Evolutionary conservation across 2,797 vertebrate species (phyloP), one percentile per base, ranked within the genome.

Genomic region (Crenuchus spilurus): DNA sequence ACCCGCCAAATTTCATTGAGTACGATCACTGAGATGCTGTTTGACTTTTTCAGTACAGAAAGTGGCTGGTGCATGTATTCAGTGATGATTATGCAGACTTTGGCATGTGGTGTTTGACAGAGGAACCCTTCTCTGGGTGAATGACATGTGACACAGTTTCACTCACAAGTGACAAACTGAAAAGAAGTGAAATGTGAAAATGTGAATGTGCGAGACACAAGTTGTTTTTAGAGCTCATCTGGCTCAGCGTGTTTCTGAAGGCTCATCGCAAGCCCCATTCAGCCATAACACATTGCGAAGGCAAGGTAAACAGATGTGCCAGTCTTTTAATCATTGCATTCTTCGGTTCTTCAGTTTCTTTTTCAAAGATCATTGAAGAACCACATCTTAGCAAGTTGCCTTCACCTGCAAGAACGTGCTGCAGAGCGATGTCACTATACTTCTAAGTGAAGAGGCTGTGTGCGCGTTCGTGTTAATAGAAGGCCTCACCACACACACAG

Each of bases 401-500:
- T 60, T 72, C 49, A 2, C 63, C 65, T 62, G 37, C 33, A 10
- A 9, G 48, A 28, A 11, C 6, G n/a, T 26, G 35, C 41, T 79
- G 68, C 54, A 75, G 8, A 48, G 24, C 26, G 51, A 37, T 28
- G 61, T 37, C 37, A 20, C n/a, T n/a, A n/a, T n/a, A n/a, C 41
- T 31, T 49, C 35, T 80, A 72, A 78, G 76, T 84, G 70, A 74
- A 58, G 14, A 80, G 10, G 33, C 16, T 73, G 46, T 28, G 24
- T 48, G 26, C 30, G 13, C 54, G 35, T 46, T 10, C 60, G 37
- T 75, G 31, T 75, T 67, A 91, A 90, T 80, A 89, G 90, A 78
- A 63, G 62, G 68, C 85, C 83, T 85, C 89, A 90, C 86, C 86
- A 91, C 88, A 90, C 76, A 60, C 51, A 65, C 60, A 60, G 61